Evolutionary conservation across 2,797 vertebrate genomes (phyloP), one percentile per base, ranked within the genome.

Genomic region (Sebastiscus tertius): DNA sequence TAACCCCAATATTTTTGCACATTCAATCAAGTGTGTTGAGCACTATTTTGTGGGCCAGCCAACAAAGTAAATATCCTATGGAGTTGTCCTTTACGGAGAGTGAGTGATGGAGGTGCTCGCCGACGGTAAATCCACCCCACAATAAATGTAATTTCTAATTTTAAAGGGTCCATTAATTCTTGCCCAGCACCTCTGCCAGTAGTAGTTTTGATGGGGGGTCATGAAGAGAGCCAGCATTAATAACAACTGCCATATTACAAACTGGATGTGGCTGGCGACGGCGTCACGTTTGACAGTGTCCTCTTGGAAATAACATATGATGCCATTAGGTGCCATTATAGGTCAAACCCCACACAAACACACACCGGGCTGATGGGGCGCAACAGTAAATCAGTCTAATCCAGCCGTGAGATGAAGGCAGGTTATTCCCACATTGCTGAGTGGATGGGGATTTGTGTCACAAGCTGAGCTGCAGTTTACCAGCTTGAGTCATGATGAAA

Each of bases 101-200:
- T 75, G 75, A 85, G 71, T 75, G 84, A 87, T 75, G 72, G 79
- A 81, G 68, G 52, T 83, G 73, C 56, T 59, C 20, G 8, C 74
- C 65, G 73, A 79, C 26, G 12, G 72, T 88, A 86, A 91, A 88
- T 88, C 72, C 71, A 79, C 54, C 67, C 77, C 1, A 66, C 82
- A 76, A 79, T 90, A 82, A 90, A 91, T 70, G 65, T 87, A 84
- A 85, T 87, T 87, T 89, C 87, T 84, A 85, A 88, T 87, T 91
- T 90, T 74, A 89, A 92, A 34, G 75, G 75, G 66, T 82, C 90
- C 77, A 88, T 88, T 87, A 82, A 86, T 88, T 92, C 89, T 78
- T 63, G 81, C 76, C 83, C 61, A 29, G 73, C 80, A 72, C 82
- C 72, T 80, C 83, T 34, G 81, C 68, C 74, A 58, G 77, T 59